phyloP scores from a whole-genome alignment of 2,888 invertebrate genomes.

The Blastobasis adustella region DNA sequence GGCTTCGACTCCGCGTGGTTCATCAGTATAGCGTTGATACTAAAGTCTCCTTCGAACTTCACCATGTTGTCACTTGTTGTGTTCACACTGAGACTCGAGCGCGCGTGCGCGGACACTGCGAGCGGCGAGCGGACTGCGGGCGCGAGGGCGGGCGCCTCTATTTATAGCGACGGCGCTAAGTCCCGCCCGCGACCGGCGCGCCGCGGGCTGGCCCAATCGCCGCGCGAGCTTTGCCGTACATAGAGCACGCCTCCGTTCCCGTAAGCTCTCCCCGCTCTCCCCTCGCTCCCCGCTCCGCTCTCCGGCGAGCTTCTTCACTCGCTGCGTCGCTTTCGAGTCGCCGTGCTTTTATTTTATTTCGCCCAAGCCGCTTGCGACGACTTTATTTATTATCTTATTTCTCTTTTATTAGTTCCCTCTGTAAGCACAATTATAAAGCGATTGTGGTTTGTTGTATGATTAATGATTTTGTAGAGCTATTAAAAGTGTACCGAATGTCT shows the following conservation, averaged over 20 bases:
- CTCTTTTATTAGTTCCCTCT: conserved; percentile 30
- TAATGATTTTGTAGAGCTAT: conserved; percentile 26
- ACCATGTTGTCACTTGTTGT: conserved; percentile 60
- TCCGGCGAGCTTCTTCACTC: conserved; percentile 10
- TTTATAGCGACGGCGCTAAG: conserved; percentile 41
- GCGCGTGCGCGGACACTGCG: conserved; percentile 51
- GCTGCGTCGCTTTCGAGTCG: conserved; percentile 14
- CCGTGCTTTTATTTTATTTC: conserved; percentile 17
- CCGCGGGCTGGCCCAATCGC: conserved; percentile 33
- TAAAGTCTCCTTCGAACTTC: conserved; percentile 82
- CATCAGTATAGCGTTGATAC: conserved; percentile 86
- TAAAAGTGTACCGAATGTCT: conserved; percentile 19
- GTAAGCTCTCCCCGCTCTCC: conserved; percentile 24
- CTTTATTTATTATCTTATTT: conserved; percentile 33
- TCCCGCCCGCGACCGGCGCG: conserved; percentile 39
- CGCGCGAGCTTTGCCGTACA: conserved; percentile 53
- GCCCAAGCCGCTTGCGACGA: conserved; percentile 18
- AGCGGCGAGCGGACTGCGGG: conserved; percentile 58
- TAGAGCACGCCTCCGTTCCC: conserved; percentile 42
- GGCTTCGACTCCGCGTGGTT: conserved; percentile 60
- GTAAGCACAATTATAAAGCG: conserved; percentile 38
- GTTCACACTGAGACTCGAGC: conserved; percentile 13
- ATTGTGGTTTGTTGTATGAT: conserved; percentile 34
- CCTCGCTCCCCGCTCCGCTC: conserved; percentile 14
- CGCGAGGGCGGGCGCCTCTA: conserved; percentile 54